phyloP scores from a whole-genome alignment of 1,140 invertebrate species.

The Sitodiplosis mosellana region DNA sequence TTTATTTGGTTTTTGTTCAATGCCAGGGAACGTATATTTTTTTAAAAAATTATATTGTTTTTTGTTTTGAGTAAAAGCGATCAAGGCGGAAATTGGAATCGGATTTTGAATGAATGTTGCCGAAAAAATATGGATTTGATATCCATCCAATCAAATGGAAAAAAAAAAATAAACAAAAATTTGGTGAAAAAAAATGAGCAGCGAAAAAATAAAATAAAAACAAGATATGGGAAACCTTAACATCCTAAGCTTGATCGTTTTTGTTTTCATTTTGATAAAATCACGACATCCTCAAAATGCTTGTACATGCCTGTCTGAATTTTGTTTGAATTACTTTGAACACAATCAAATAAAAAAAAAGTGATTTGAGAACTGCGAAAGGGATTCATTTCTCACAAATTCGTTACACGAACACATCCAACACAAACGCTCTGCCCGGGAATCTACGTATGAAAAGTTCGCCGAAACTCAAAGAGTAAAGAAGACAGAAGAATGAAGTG shows the following conservation, averaged over 20 bases:
- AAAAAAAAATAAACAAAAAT: neutral
- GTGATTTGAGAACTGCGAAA: constrained; percentile 22
- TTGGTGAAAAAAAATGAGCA: neutral
- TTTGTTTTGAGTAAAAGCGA: neutral
- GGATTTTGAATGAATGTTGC: too few relatives aligned
- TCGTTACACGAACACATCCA: constrained; percentile 15
- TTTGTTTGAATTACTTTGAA: neutral
- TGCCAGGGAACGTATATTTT: too few relatives aligned
- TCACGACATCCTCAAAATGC: too few relatives aligned
- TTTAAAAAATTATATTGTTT: neutral
- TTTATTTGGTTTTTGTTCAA: constrained; percentile 5
- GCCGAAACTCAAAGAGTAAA: too few relatives aligned
- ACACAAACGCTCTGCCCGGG: constrained; percentile 27
- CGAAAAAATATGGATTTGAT: too few relatives aligned
- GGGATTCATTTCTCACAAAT: constrained; percentile 20
- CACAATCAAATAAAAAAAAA: neutral
- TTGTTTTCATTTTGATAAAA: constrained; percentile 5
- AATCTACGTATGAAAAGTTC: constrained; percentile 2
- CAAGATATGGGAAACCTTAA: too few relatives aligned
- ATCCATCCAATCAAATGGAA: too few relatives aligned
- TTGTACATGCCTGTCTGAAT: neutral
- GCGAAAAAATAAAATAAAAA: neutral
- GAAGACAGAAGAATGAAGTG: too few relatives aligned
- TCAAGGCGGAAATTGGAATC: neutral
- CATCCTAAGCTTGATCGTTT: too few relatives aligned